Conservation (phyloP, 2,888 invertebrate species). For the Trachelus troglodyta region DNA sequence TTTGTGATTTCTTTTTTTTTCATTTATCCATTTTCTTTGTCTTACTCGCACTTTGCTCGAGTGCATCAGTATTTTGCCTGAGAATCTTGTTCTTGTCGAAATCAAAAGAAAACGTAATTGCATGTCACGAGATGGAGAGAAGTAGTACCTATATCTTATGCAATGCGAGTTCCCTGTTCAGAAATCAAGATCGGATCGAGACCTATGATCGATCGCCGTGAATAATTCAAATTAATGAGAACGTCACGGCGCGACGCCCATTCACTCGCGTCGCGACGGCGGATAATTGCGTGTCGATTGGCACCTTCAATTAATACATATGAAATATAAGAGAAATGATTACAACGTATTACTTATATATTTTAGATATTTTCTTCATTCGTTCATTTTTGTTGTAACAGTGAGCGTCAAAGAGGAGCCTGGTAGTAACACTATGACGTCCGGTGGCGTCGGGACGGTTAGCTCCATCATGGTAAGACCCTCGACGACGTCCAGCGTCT, state of each 20-base stretch:
- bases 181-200: not conserved
- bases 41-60: not conserved
- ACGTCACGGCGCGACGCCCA: not conserved
- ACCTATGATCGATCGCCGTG: not conserved
- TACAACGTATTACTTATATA: not conserved
- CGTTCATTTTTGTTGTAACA: slow-evolving; percentile 37
- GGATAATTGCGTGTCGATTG: not conserved
- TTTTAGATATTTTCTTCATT: not conserved
- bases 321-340: not conserved
- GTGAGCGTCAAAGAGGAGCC: slow-evolving; percentile 62
- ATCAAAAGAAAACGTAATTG: not conserved
- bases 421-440: slow-evolving; percentile 49
- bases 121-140: not conserved
- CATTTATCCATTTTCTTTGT: not conserved
- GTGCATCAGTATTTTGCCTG: not conserved
- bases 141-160: not conserved
- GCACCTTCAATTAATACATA: not conserved
- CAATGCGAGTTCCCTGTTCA: not conserved
- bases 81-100: not conserved
- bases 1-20: not conserved
- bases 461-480: slow-evolving; percentile 54
- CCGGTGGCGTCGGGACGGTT: slow-evolving; percentile 47
- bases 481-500: slow-evolving; percentile 50
- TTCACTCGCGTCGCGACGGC: not conserved
- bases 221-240: not conserved